Evolutionary conservation across 2,888 invertebrate genomes (phyloP).

Genomic region (Holacanthella duospinosa): DNA sequence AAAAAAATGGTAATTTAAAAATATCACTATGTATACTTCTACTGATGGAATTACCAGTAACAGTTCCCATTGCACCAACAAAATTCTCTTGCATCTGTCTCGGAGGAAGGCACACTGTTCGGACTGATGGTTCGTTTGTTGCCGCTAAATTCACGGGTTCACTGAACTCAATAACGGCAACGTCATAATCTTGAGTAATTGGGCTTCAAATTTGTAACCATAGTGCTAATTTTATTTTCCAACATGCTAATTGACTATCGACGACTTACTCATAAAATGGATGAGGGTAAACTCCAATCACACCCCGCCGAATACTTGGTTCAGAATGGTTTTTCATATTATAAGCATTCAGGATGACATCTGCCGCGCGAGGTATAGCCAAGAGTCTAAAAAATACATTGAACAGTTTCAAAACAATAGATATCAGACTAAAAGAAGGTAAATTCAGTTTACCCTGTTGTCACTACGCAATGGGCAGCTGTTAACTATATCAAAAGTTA

Average conservation of each 20-base stretch:
- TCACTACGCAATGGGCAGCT: conserved; percentile 25
- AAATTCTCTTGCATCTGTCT: conserved; percentile 13
- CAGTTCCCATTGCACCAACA: conserved; percentile 24
- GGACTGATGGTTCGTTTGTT: conserved; percentile 22
- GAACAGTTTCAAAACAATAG: not conserved
- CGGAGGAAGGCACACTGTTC: conserved; percentile 30
- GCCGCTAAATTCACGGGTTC: conserved; percentile 22
- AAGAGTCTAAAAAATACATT: conserved; percentile 14
- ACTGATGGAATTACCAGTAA: conserved; percentile 19
- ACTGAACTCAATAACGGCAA: conserved; percentile 25
- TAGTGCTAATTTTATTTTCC: not conserved
- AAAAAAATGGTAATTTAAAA: not conserved
- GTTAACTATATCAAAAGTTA: conserved; percentile 13
- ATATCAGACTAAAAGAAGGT: too few species aligned
- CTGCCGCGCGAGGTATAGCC: conserved; percentile 23
- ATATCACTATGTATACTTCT: too few species aligned
- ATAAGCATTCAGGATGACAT: conserved; percentile 31
- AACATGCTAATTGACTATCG: not conserved
- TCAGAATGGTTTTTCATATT: conserved; percentile 22
- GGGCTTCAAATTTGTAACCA: conserved; percentile 17
- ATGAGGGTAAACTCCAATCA: conserved; percentile 24
- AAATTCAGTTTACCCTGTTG: conserved; percentile 20
- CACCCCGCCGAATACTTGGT: conserved; percentile 17
- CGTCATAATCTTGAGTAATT: conserved; percentile 31
- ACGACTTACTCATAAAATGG: conserved; percentile 33